Conservation (phyloP, 2,888 invertebrate genomes). For the Ormyrus labotus region DNA sequence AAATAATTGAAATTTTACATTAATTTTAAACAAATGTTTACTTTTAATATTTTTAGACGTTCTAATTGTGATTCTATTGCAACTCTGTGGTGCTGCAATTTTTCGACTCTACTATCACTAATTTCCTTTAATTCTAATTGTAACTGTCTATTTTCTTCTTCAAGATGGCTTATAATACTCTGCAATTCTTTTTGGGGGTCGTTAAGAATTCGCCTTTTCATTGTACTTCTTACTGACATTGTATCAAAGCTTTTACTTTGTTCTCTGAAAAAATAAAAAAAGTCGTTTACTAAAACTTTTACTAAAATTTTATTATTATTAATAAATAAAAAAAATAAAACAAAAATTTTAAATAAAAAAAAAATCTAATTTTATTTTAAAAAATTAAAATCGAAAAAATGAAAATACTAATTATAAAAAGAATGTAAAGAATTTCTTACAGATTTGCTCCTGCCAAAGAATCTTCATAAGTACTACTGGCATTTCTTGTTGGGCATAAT, state of each 20-base stretch:
- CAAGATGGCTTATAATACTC: slow-evolving; percentile 84
- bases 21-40: slow-evolving; percentile 61
- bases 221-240: slow-evolving; percentile 68
- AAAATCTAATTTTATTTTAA: neutral
- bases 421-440: slow-evolving; percentile 58
- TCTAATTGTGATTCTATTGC: slow-evolving; percentile 82
- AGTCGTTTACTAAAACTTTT: neutral
- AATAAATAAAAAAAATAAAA: neutral
- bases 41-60: slow-evolving; percentile 82
- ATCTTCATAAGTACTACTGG: slow-evolving; percentile 65
- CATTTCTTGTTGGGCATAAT: slow-evolving; percentile 69
- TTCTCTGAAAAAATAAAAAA: slow-evolving; percentile 58
- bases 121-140: slow-evolving; percentile 71
- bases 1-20: no score
- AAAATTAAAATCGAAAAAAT: slow-evolving; percentile 12
- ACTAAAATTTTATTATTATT: slow-evolving; percentile 13
- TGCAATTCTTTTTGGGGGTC: slow-evolving; percentile 82
- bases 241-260: slow-evolving; percentile 67
- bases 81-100: slow-evolving; percentile 80
- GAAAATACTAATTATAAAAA: neutral
- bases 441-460: slow-evolving; percentile 61
- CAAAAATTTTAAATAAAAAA: neutral
- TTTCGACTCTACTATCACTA: slow-evolving; percentile 70
- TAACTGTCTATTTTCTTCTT: slow-evolving; percentile 80
- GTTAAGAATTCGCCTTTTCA: slow-evolving; percentile 68